Base-by-base conservation (phyloP, 2,888 invertebrate genomes). In the Ectemnius continuus region DNA sequence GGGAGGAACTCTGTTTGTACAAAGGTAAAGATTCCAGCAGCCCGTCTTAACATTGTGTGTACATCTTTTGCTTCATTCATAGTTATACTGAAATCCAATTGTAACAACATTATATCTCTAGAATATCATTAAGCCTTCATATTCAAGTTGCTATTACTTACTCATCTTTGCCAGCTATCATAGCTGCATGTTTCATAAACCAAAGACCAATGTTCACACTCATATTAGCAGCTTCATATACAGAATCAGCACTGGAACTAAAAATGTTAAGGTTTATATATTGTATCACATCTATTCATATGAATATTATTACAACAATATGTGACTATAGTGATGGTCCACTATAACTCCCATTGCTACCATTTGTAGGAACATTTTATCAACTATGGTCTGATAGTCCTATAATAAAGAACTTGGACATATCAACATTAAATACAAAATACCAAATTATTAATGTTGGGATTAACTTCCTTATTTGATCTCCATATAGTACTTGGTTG, bases 11-110 rank as follows among this genome's bases (percentile, higher is more conserved):
- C 91, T 52, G 91, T 91, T 89, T 93, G 92, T 46, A 93, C 92
- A 86, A 91, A 92, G 26, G 91, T 91, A 83, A 94, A 93, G 78
- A 94, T 91, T 56, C 94, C 94, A 70, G 94, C 94, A 8, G 94
- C 94, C 73, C 92, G 91, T 79, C 93, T 90, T 63, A 94, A 84
- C 87, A 93, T 92, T 67, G 92, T 92, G 81, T 94, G 94, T 8
- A 94, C 92, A 81, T 93, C 93, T 86, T 94, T 94, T 0, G 94
- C 94, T 85, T 94, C 93, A 28, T 93, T 92, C 92, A 94, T 94
- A 47, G 89, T 87, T 59, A 91, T 90, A 61, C 91, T 91, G 67
- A 61, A 75, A 71, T 67, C 70, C 3, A 36, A 56, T 14, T 57
- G n/a, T 52, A 5, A 11, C n/a, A 8, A 61, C 6, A 18, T 47